phyloP scores from a whole-genome alignment of 2,797 vertebrate genomes.

The Pipistrellus pipistrellus region DNA sequence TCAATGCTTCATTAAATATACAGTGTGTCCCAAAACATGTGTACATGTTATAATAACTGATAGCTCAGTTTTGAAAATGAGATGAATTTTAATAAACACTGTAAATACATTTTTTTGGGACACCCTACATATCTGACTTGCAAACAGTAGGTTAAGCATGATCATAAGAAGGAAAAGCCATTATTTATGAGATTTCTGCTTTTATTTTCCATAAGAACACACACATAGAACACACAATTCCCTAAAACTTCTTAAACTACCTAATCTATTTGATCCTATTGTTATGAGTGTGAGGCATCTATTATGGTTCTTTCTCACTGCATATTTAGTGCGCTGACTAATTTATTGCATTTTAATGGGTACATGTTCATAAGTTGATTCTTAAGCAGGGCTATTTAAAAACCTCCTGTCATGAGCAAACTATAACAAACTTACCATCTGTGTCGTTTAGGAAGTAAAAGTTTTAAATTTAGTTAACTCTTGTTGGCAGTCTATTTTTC shows the following conservation, averaged over 20 bases:
- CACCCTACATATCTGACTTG: neutral
- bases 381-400: slow-evolving; percentile 74
- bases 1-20: neutral
- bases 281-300: neutral
- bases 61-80: neutral
- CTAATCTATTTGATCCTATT: neutral
- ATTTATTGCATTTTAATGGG: slow-evolving; percentile 67
- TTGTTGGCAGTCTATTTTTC: slow-evolving; percentile 61
- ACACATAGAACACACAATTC: neutral
- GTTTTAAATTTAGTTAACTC: slow-evolving; percentile 77
- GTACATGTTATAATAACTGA: neutral
- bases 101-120: neutral
- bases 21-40: neutral
- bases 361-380: slow-evolving; percentile 62
- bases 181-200: slow-evolving; percentile 12
- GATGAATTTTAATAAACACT: neutral
- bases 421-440: slow-evolving; percentile 79
- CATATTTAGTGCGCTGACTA: slow-evolving; percentile 35
- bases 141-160: neutral
- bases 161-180: neutral
- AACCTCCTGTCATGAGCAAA: slow-evolving; percentile 69
- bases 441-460: slow-evolving; percentile 70
- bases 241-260: slow-evolving; percentile 21
- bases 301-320: neutral
- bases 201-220: neutral